A percentile compares a stretch with the other conserved stretches of the same genome.
Evolutionary conservation across 1,140 invertebrate species (phyloP).

Genomic region (Drosophila nannoptera): DNA sequence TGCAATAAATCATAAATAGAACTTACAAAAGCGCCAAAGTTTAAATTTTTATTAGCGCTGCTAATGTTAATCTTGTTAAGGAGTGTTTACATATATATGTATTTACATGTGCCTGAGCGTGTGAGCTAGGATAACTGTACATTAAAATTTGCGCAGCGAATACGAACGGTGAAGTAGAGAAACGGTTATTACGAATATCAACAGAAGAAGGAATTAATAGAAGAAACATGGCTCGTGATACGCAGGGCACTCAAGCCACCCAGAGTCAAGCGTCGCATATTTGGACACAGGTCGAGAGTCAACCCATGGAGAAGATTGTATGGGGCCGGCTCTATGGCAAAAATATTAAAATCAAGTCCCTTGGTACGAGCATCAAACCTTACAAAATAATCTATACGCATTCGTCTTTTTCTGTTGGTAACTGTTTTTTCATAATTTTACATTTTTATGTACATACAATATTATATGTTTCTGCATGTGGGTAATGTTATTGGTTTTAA

Average conservation of each 20-base stretch:
- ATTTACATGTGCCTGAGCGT: constrained; percentile 6
- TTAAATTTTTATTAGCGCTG: neutral
- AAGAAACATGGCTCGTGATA: constrained; percentile 66
- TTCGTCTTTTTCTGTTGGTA: constrained; percentile 73
- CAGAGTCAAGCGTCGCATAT: constrained; percentile 74
- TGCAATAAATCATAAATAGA: constrained; percentile 21
- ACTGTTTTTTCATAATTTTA: constrained; percentile 45
- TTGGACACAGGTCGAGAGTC: constrained; percentile 73
- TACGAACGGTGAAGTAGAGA: constrained; percentile 27
- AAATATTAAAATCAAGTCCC: constrained; percentile 75
- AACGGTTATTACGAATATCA: constrained; percentile 19
- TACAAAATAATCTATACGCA: constrained; percentile 73
- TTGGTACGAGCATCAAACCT: constrained; percentile 66
- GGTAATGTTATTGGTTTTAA: no score
- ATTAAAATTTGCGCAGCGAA: constrained; percentile 54
- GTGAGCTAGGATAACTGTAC: constrained; percentile 51
- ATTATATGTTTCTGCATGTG: no score
- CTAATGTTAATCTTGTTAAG: neutral
- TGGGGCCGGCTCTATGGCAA: constrained; percentile 77
- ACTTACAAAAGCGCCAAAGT: neutral
- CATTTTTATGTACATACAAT: constrained; percentile 15
- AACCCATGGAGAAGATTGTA: constrained; percentile 74
- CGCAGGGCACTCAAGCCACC: constrained; percentile 67
- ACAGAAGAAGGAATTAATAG: constrained; percentile 14
- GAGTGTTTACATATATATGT: constrained; percentile 21